Base-by-base conservation (phyloP, 30 jellyfish, hydroid and myxozoan genomes). In the Chrysaora quinquecirrha region DNA sequence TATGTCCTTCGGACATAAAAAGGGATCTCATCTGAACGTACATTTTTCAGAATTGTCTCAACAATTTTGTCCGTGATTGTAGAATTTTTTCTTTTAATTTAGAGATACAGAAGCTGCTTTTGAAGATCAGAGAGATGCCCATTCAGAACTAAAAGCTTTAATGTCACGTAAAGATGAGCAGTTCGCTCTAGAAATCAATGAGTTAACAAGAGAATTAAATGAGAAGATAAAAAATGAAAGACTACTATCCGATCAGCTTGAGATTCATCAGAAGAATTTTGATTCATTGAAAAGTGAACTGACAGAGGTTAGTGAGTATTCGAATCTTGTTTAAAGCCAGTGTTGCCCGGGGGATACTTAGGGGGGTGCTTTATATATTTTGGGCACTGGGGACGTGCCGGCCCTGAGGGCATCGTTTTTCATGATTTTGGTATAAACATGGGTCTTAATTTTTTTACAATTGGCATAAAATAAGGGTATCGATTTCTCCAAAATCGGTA, bases 61-160 rank as follows among this genome's bases (percentile, higher is more conserved):
- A n/a, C n/a, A n/a, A n/a, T n/a, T n/a, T n/a, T n/a, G n/a, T n/a
- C n/a, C n/a, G n/a, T n/a, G n/a, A n/a, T n/a, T n/a, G n/a, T n/a
- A n/a, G n/a, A n/a, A n/a, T n/a, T n/a, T n/a, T n/a, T n/a, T n/a
- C n/a, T n/a, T n/a, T n/a, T n/a, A n/a, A n/a, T n/a, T 19, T 47
- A 84, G 95, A 24, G 87, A 84, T 14, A 18, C 70, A 0, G 77
- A 64, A 46, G 47, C 70, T 21, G 96, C 96, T 3, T 27, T 85
- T 76, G 96, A 85, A 10, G 73, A 65, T n/a, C 96, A 85, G 64
- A 34, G 58, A 7, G 89, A 75, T 46, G 82, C 89, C 22, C 68
- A 54, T 48, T 28, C 25, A 10, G 96, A 85, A 54, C 27, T 85
- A 70, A 85, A 75, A 43, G 61, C 71, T 11, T 18, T 85, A 65